Conservation (phyloP, 2,113 vertebrate species). For the Prinia subflava region DNA sequence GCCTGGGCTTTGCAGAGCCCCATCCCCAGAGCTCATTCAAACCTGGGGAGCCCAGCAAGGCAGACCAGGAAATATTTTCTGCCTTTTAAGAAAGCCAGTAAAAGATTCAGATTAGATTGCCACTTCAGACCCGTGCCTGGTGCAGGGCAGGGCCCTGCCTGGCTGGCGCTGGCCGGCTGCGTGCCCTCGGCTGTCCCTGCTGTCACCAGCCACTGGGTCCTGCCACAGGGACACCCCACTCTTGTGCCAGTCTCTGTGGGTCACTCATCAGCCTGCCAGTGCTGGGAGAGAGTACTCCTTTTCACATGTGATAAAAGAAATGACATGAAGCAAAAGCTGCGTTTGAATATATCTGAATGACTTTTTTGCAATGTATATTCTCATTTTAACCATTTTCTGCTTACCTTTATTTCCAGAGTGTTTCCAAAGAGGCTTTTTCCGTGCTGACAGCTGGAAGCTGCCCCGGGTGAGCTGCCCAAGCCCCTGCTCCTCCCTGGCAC, state of each 20-base stretch:
- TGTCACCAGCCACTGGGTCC: background rate
- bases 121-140: background rate
- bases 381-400: background rate
- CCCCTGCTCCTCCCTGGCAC: background rate
- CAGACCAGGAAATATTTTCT: background rate
- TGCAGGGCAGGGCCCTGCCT: background rate
- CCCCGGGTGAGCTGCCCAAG: background rate
- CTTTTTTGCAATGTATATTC: background rate
- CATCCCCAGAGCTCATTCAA: background rate
- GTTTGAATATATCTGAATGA: background rate
- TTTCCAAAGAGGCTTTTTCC: background rate
- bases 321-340: background rate
- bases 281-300: background rate
- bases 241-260: background rate
- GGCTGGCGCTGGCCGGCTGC: background rate
- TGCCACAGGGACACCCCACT: background rate
- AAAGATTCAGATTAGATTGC: background rate
- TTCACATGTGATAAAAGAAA: background rate
- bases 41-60: background rate
- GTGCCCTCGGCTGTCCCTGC: background rate
- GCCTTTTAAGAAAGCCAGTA: background rate
- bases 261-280: background rate
- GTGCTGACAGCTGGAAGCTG: background rate
- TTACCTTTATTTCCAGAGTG: background rate
- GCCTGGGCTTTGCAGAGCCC: background rate